Percentiles rank a stretch among this genome's conserved stretches.
Conservation (phyloP, 2,797 vertebrate species). For the Cichlasoma orientale region DNA sequence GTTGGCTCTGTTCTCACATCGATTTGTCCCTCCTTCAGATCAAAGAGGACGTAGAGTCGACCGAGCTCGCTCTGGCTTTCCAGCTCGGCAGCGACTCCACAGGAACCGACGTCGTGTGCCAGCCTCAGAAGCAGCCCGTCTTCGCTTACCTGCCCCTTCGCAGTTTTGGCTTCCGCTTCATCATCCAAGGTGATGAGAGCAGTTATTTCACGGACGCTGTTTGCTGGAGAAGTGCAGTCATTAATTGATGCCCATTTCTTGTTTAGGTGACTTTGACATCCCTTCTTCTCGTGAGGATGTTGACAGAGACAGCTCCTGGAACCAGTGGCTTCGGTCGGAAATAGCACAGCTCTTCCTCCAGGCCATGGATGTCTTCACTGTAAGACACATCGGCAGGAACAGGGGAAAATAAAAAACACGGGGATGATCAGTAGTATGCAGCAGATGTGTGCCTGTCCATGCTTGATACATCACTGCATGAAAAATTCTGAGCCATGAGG, state of each 20-base stretch:
- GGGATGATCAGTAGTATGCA: too few species aligned
- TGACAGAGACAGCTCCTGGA: conserved; percentile 86
- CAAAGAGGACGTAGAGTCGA: conserved; percentile 81
- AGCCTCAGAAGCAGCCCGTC: conserved; percentile 83
- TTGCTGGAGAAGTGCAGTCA: not conserved
- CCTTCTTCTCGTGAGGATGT: conserved; percentile 86
- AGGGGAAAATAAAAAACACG: not conserved
- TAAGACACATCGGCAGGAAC: conserved; percentile 53
- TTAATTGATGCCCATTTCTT: not conserved
- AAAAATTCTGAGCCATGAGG: not conserved
- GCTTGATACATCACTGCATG: rapidly evolving
- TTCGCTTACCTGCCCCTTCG: conserved; percentile 85
- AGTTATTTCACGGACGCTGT: not conserved
- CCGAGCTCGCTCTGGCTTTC: conserved; percentile 84
- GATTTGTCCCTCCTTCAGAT: conserved; percentile 65
- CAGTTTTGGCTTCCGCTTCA: conserved; percentile 86
- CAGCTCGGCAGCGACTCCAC: conserved; percentile 59
- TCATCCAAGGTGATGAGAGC: conserved; percentile 78
- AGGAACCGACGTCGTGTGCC: conserved; percentile 41
- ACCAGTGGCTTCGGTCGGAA: conserved; percentile 86
- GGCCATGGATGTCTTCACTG: conserved; percentile 82
- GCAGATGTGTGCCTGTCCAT: too few species aligned
- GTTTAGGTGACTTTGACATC: conserved; percentile 85
- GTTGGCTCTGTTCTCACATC: conserved; percentile 2
- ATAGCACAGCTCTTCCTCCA: conserved; percentile 82